Evolutionary conservation across 2,797 vertebrate genomes (phyloP), one percentile per base, ranked within the genome.

Genomic region (Pseudomugil tenellus): DNA sequence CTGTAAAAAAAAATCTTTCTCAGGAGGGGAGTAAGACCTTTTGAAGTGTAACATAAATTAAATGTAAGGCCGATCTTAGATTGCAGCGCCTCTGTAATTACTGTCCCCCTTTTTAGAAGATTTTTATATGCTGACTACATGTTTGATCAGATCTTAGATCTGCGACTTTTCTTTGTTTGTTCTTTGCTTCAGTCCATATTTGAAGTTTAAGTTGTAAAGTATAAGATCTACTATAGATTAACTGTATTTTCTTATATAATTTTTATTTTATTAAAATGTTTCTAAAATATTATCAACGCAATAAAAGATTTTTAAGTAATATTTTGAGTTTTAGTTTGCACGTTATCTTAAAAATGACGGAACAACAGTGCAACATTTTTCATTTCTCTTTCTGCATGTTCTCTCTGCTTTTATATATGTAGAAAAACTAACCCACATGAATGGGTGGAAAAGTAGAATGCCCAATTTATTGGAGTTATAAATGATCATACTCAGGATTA

Each of bases 141-240:
- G 46, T 31, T 46, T 37, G n/a, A 51, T 69, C 21, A 8, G 19
- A 29, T 66, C 46, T 63, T 63, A 67, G 58, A n/a, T n/a, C n/a
- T n/a, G n/a, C 23, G 11, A n/a, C 25, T 49, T 21, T 10, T 9
- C 21, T 46, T 43, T 43, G 17, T 41, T 39, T 19, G 41, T 43
- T 43, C 9, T 43, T 43, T 43, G 17, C 9, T 43, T 6, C 17
- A 41, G 17, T n/a, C 41, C 19, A n/a, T 43, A 19, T 43, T 43
- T n/a, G 21, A 49, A 49, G 46, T 23, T 13, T 13, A 49, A 23
- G 4, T 23, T 51, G 13, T 12, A 25, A 11, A 14, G 0, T 14
- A 13, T 23, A 3, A 14, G 25, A 43, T n/a, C n/a, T 9, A n/a
- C 16, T 10, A 16, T n/a, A 46, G 19, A 21, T 46, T 3, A 39